Base-by-base conservation (phyloP, 2,113 vertebrate species). In the Peromyscus leucopus region DNA sequence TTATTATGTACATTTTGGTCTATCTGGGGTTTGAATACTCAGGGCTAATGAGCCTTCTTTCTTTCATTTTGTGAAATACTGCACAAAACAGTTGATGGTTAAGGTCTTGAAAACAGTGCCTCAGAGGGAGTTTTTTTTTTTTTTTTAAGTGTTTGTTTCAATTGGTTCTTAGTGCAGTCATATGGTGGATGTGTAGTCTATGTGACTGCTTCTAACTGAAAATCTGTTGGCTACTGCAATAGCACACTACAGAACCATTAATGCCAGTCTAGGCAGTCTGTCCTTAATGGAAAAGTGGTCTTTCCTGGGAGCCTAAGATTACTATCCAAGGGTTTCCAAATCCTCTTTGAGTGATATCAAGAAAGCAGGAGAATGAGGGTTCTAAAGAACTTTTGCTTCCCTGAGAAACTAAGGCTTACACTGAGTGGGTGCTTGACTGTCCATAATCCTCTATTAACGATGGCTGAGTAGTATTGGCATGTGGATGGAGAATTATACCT, bases 111-210 rank as follows among this genome's bases (percentile, higher is more conserved):
- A 84, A 57, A 24, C 10, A 1, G 1, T 31, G 31, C 51, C 5
- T 12, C 7, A 7, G 3, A 51, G 67, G 33, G 46, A 80, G 95
- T 2, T 26, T 61, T 86, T 46, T 46, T 42, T 42, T 2, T 26
- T 61, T 86, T 42, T 92, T 87, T 55, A 78, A 84, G 24, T 57
- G 51, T 93, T 87, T 85, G 26, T 67, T 93, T 84, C 28, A 9
- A n/a, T 74, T 94, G 12, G 12, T 55, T 92, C n/a, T 12, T 93
- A 75, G 13, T 76, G 1, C 51, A 82, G 79, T 91, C 51, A 74
- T 95, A 88, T 55, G 28, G n/a, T n/a, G 28, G 42, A 13, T 33
- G 22, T 69, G 63, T 36, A 36, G 42, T 90, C 28, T 48, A 3
- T 61, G 2, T 83, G 59, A 75, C 19, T 82, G 3, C 8, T 22